Conservation (phyloP, 2,113 vertebrate species). For the Platichthys stellatus region DNA sequence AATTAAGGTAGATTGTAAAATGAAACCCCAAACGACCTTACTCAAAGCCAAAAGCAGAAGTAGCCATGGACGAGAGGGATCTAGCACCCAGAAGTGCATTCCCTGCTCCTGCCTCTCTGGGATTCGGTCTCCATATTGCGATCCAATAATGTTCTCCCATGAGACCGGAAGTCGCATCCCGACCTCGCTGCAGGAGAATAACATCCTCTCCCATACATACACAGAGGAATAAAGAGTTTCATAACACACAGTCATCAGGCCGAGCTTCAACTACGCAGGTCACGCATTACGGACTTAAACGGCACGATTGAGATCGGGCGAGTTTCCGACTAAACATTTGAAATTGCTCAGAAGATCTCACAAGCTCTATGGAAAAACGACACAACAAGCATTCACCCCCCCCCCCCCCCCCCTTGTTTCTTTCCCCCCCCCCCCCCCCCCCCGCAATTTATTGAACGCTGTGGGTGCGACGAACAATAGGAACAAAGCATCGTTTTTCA, state of each 20-base stretch:
- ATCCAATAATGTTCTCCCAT: conserved; percentile 52
- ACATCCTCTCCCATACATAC: conserved; percentile 42
- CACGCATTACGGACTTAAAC: conserved; percentile 7
- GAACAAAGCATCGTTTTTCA: conserved; percentile 71
- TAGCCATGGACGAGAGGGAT: conserved; percentile 24
- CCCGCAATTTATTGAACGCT: conserved; percentile 55
- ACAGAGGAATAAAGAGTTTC: conserved; percentile 51
- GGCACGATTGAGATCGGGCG: not conserved
- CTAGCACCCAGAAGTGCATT: conserved; percentile 43
- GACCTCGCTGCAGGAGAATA: conserved; percentile 56
- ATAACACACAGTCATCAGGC: conserved; percentile 40
- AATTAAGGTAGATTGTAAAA: conserved; percentile 11
- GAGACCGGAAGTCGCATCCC: conserved; percentile 56
- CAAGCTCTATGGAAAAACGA: conserved; percentile 36
- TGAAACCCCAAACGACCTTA: conserved; percentile 5
- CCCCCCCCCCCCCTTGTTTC: conserved; percentile 33
- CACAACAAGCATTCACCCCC: conserved; percentile 46
- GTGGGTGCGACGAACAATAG: conserved; percentile 54
- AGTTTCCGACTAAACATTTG: conserved; percentile 13
- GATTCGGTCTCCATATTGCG: conserved; percentile 63
- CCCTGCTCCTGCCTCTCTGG: conserved; percentile 41
- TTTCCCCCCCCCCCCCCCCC: conserved; percentile 44
- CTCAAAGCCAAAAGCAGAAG: conserved; percentile 26
- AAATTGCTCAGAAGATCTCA: conserved; percentile 37
- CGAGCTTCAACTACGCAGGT: conserved; percentile 1